Evolutionary conservation across 2,113 vertebrate genomes (phyloP).

Genomic region (Oncorhynchus clarkii): DNA sequence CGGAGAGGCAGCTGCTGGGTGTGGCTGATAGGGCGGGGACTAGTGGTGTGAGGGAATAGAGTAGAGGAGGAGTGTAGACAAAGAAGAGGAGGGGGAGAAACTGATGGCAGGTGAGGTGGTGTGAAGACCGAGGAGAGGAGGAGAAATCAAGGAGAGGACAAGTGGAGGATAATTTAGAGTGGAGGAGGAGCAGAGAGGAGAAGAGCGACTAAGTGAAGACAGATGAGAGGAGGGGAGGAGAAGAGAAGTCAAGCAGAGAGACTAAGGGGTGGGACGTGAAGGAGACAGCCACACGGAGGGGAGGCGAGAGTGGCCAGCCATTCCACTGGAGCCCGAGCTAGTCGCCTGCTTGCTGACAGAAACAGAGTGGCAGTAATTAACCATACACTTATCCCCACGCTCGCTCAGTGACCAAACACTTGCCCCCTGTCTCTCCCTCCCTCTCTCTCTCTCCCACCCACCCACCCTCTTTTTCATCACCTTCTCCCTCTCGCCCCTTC

Average conservation of each 20-base stretch:
- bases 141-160: background rate
- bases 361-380: slow-evolving; percentile 63
- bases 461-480: slow-evolving; percentile 6
- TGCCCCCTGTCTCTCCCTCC: slow-evolving; percentile 44
- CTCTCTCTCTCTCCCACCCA: background rate
- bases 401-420: slow-evolving; percentile 55
- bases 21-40: too few species aligned
- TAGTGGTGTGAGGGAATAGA: background rate
- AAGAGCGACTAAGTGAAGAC: slow-evolving; percentile 1
- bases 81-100: too few species aligned
- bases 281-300: slow-evolving; percentile 10
- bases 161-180: background rate
- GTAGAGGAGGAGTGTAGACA: background rate
- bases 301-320: background rate
- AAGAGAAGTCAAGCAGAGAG: background rate
- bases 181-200: background rate
- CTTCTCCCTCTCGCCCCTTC: slow-evolving; percentile 5
- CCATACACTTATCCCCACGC: slow-evolving; percentile 28
- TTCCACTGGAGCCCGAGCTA: slow-evolving; percentile 11
- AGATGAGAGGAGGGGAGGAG: slow-evolving; percentile 1
- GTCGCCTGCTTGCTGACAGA: slow-evolving; percentile 16
- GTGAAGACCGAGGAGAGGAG: background rate
- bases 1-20: background rate
- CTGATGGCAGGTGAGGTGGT: too few species aligned
- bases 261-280: slow-evolving; percentile 3